Base-by-base conservation (phyloP, 1,140 invertebrate species). In the Apolygus lucorum region DNA sequence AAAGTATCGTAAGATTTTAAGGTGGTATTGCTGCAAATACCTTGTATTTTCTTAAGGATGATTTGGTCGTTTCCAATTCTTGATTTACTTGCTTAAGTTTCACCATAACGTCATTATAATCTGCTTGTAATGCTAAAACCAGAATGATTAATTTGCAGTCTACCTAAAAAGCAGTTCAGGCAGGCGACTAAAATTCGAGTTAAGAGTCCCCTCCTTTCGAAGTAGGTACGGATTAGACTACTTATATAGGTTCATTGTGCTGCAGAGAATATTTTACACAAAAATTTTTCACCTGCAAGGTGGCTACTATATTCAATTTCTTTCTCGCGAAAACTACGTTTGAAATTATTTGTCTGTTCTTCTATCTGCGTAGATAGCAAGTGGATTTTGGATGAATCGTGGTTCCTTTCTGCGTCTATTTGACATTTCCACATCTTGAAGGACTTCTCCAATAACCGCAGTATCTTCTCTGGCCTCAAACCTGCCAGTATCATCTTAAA, bases 401-500 rank as follows among this genome's bases (percentile, higher is more conserved):
- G 27, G 28, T 24, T 13, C 14, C 67, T 52, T 25, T 71, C 62
- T 28, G 21, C 26, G 13, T 65, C 62, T 22, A 59, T 14, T 52
- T 71, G 70, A n/a, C 22, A 63, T 59, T 42, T 68, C 67, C 70
- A 68, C 28, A 71, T 52, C 52, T 69, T 71, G 21, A 71, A 22
- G 2, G 70, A 71, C 21, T 54, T 71, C 1, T 25, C n/a, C 21
- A 67, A 52, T 13, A 68, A 25, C 1, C 24, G 8, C 17, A 69
- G 29, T 27, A 63, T 67, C 27, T 65, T 71, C 22, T 68, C 62
- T n/a, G 70, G 67, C 2, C 54, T 11, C 24, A 71, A 26, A 0
- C 70, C 70, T 14, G 28, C 62, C 11, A 71, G 67, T 24, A 71
- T 52, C 67, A 71, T 65, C 70, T 71, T 49, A 29, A 69, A 71